Conservation (phyloP, 2,113 vertebrate species). For the Sapajus apella region DNA sequence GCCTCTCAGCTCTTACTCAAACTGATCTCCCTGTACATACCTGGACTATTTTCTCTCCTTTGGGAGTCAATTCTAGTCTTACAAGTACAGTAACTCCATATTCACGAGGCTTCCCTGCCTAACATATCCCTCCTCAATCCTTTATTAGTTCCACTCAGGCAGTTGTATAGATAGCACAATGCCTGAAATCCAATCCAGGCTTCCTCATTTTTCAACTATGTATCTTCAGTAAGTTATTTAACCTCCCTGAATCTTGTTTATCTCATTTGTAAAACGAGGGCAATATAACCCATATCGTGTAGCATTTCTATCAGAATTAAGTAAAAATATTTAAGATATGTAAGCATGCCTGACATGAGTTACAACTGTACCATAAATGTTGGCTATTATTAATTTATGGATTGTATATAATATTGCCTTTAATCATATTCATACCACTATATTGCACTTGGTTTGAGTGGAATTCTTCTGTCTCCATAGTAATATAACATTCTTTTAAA, state of each 20-base stretch:
- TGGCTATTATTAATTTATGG: neutral
- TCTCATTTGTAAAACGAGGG: neutral
- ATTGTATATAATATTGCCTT: neutral
- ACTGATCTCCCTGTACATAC: neutral
- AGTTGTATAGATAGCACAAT: neutral
- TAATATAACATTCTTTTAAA: neutral
- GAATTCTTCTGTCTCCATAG: neutral
- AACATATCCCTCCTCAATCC: neutral
- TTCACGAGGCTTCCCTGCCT: neutral
- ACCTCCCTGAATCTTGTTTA: neutral
- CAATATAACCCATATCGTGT: neutral
- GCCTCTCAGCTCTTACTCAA: neutral
- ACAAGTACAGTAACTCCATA: neutral
- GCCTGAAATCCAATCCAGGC: neutral
- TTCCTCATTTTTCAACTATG: neutral
- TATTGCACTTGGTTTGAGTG: neutral
- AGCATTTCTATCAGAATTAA: conserved; percentile 30
- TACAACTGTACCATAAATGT: neutral
- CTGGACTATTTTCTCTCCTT: neutral
- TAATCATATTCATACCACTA: neutral
- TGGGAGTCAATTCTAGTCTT: neutral
- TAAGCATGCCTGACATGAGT: neutral
- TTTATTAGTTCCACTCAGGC: neutral
- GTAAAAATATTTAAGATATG: neutral
- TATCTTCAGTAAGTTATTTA: neutral